Evolutionary conservation across 2,797 vertebrate genomes (phyloP), one percentile per base, ranked within the genome.

Genomic region (Anableps anableps): DNA sequence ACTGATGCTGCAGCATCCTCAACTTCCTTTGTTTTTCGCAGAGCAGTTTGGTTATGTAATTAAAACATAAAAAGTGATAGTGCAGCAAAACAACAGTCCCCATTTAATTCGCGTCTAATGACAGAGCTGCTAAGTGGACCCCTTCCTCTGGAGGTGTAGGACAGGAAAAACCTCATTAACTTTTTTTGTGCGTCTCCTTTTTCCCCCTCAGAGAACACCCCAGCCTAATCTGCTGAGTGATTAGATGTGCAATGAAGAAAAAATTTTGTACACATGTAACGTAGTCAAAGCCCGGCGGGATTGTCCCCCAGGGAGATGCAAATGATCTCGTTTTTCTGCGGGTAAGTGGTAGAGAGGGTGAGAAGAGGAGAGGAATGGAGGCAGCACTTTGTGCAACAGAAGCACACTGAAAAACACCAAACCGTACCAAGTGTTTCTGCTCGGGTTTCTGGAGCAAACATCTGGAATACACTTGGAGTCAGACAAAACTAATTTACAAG

Each of bases 141-240:
- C 78, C 72, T 86, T 81, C 90, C 93, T 95, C 95, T 86, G 85
- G 90, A 95, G 94, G 90, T 89, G 89, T 88, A 84, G 76, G 84
- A 84, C 87, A 87, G 86, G 90, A 92, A 93, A 93, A 94, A 95
- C 73, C 93, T 95, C 92, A 94, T 95, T 95, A 94, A 91, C 86
- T 88, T 80, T 72, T 72, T 86, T 75, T 72, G 29, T 55, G 53
- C 60, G 66, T 50, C 29, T 76, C 36, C 38, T 88, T 29, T 80
- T 86, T 78, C 77, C 53, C 77, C 74, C 53, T 5, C 79, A 14
- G 76, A 86, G 68, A 87, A 82, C 86, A 77, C 79, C 86, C 85
- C 74, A 55, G 48, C 70, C 91, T 92, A 90, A 93, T 94, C 93
- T 93, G 86, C 86, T 64, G 43, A 91, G 81, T 91, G 92, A 94